Base-by-base conservation (phyloP, 2,797 vertebrate species). In the Rhynchonycteris naso region DNA sequence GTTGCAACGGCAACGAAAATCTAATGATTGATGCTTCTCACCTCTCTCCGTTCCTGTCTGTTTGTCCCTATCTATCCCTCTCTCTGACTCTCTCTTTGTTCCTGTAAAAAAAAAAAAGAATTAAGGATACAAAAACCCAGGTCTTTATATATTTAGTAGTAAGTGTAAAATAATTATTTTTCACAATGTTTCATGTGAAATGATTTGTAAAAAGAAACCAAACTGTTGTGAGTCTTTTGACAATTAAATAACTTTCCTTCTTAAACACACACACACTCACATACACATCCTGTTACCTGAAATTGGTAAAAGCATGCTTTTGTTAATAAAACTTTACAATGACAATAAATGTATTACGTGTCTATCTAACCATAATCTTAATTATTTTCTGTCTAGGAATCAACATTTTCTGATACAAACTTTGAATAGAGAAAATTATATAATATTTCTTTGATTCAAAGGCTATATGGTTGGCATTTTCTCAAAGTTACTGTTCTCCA, bases 301-400 rank as follows among this genome's bases (percentile, higher is more conserved):
- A 91, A 85, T 54, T 61, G n/a, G 13, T 43, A 93, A 92, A 93
- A 19, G 5, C 9, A 43, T 7, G 28, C 28, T 95, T 95, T 95
- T 68, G 12, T 58, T 91, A 92, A 83, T 63, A 7, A 91, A 63
- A 88, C 16, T 75, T 85, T 61, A 66, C 71, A 71, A 65, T 38
- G 26, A 89, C 15, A 80, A 80, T 28, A 47, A 95, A 84, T 71
- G 5, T 10, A 69, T 69, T 95, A 56, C 9, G 24, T 86, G 12
- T 75, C 3, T 72, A 56, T 52, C 15, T 24, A 88, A 74, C 4
- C n/a, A 71, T 85, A 90, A 82, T 65, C 30, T 65, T 74, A 89
- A 83, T 71, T 85, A 11, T 89, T 96, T 72, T 59, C 22, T 86
- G 56, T 7, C 22, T 63, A 58, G 24, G 19, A 89, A 5, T 19